These are phyloP conservation scores for Crenuchus spilurus DNA, from an alignment of 2,797 vertebrate genomes.

Conservation along the genomic window DNA sequence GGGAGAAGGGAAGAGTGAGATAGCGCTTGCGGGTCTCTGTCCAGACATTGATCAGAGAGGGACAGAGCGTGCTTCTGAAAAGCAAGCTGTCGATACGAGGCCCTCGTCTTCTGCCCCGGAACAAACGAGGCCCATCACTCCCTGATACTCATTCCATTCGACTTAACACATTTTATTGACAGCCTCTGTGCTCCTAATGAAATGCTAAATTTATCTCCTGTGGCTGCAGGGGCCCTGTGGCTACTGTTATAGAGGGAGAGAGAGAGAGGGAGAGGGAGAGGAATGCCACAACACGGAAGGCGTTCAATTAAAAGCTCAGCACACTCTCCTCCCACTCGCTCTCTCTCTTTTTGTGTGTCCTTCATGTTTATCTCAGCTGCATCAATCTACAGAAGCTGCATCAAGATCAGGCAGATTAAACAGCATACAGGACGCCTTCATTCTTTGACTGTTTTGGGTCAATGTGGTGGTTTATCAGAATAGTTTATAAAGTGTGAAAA, in stretches of 20 bases:
- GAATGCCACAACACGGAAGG: conserved; percentile 73
- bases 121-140: conserved; percentile 79
- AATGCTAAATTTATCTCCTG: conserved; percentile 84
- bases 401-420: conserved; percentile 36
- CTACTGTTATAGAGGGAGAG: conserved; percentile 77
- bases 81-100: conserved; percentile 77
- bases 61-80: conserved; percentile 77
- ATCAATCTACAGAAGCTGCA: conserved; percentile 49
- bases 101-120: conserved; percentile 69
- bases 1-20: conserved; percentile 50
- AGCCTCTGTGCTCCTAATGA: conserved; percentile 82
- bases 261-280: conserved; percentile 54
- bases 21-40: conserved; percentile 64
- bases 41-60: conserved; percentile 78
- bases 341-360: conserved; percentile 60
- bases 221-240: conserved; percentile 75
- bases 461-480: not conserved
- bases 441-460: not conserved
- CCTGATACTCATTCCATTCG: conserved; percentile 82
- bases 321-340: conserved; percentile 6
- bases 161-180: conserved; percentile 88
- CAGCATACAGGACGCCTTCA: conserved; percentile 8
- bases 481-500: not conserved
- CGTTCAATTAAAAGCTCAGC: conserved; percentile 73
- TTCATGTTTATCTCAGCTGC: conserved; percentile 65